Evolutionary conservation across 2,113 vertebrate species (phyloP).

Genomic region (Lampris megalopsis): DNA sequence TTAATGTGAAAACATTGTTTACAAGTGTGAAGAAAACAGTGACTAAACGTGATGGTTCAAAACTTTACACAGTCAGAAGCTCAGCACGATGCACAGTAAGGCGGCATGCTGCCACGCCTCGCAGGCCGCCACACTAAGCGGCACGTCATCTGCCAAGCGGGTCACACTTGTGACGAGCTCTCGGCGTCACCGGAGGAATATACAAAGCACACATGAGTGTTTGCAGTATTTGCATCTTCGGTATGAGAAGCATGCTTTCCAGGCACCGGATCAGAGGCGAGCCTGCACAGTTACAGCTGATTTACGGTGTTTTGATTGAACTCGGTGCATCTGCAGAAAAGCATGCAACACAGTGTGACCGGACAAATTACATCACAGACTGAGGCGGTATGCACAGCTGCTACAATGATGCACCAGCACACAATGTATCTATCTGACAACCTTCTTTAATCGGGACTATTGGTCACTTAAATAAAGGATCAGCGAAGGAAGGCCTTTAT

Average conservation of each 20-base stretch:
- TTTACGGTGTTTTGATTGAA: too few species aligned
- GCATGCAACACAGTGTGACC: constrained; percentile 56
- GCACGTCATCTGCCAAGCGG: background rate
- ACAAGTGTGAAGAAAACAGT: constrained; percentile 84
- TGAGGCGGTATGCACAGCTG: constrained; percentile 13
- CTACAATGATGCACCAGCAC: constrained; percentile 21
- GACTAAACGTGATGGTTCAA: constrained; percentile 78
- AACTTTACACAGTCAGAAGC: constrained; percentile 78
- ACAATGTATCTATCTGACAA: constrained; percentile 2
- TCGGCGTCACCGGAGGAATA: too few species aligned
- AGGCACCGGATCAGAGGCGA: too few species aligned
- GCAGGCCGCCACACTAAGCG: background rate
- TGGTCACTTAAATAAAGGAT: too few species aligned
- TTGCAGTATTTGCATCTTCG: too few species aligned
- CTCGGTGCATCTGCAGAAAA: constrained; percentile 14
- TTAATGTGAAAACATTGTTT: constrained; percentile 86
- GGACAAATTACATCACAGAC: constrained; percentile 23
- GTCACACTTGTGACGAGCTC: background rate
- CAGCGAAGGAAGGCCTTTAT: too few species aligned
- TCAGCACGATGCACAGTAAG: constrained; percentile 75
- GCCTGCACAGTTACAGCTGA: too few species aligned
- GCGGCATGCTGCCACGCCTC: constrained; percentile 62
- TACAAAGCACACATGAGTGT: too few species aligned
- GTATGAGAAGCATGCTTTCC: too few species aligned
- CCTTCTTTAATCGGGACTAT: too few species aligned